Conservation (phyloP, 2,113 vertebrate species). For the Heterotilapia buettikoferi region DNA sequence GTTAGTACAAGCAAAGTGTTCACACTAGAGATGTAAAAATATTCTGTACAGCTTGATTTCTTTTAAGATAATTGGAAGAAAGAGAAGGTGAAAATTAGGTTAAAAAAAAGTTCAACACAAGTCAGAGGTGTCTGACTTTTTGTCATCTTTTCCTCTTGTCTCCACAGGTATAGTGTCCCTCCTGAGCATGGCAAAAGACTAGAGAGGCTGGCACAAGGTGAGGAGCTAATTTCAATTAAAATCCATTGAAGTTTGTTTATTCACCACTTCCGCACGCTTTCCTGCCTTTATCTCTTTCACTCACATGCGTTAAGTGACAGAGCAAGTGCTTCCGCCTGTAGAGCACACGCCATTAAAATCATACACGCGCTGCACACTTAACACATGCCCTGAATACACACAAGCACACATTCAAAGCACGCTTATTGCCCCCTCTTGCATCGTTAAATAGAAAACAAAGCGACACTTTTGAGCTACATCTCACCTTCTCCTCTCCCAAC, state of each 20-base stretch:
- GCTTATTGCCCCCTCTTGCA: background rate
- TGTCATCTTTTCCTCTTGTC: background rate
- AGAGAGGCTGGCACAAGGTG: conserved; percentile 93
- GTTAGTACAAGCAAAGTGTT: background rate
- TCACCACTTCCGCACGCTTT: background rate
- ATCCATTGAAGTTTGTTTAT: background rate
- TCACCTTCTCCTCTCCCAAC: background rate
- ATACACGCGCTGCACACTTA: background rate
- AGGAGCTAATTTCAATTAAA: background rate
- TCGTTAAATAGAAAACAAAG: background rate
- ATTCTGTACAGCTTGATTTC: background rate
- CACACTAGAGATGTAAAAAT: background rate
- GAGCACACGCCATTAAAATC: background rate
- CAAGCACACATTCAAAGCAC: background rate
- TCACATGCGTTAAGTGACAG: background rate
- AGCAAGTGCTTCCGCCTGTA: background rate
- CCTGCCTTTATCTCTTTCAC: background rate
- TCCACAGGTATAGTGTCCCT: conserved; percentile 85
- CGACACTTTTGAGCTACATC: background rate
- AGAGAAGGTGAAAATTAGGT: background rate
- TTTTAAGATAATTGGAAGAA: background rate
- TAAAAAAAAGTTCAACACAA: background rate
- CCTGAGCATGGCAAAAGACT: conserved; percentile 95
- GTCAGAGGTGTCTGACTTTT: background rate
- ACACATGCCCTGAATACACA: background rate